Evolutionary conservation across 2,888 invertebrate species (phyloP).

Genomic region (Cephonodes hylas): DNA sequence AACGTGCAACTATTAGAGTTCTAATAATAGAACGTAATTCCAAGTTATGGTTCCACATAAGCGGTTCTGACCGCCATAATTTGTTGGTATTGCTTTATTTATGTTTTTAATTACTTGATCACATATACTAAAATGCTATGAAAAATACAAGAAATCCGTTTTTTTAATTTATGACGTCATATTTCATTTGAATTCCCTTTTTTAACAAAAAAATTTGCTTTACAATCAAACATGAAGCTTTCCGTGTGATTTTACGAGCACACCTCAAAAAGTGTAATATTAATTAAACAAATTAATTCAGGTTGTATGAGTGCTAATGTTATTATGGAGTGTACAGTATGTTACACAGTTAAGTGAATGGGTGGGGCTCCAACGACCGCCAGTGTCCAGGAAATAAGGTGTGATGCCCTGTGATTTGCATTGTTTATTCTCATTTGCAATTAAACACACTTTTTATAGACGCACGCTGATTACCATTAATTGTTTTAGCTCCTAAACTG

Average conservation of each 20-base stretch:
- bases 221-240: not conserved
- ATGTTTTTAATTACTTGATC: no score
- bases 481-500: not conserved
- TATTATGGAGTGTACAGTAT: not conserved
- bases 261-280: not conserved
- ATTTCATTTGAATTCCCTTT: no score
- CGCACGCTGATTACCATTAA: not conserved
- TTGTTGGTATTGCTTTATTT: no score
- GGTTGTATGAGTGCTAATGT: not conserved
- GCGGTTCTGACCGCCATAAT: no score
- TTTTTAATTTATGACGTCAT: no score
- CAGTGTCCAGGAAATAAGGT: constrained; percentile 1
- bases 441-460: not conserved
- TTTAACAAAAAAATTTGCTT: no score
- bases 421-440: not conserved
- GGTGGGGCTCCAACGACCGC: not conserved
- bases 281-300: not conserved
- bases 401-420: not conserved
- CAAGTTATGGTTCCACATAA: no score
- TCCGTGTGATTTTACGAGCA: not conserved
- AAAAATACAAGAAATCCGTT: no score
- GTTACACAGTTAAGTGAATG: not conserved
- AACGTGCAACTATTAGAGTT: no score
- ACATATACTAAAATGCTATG: no score
- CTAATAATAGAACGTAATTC: no score